These are phyloP conservation scores for Clytia hemisphaerica DNA, from an alignment of 30 jellyfish, hydroid and myxozoan genomes.

Conservation along the genomic window DNA sequence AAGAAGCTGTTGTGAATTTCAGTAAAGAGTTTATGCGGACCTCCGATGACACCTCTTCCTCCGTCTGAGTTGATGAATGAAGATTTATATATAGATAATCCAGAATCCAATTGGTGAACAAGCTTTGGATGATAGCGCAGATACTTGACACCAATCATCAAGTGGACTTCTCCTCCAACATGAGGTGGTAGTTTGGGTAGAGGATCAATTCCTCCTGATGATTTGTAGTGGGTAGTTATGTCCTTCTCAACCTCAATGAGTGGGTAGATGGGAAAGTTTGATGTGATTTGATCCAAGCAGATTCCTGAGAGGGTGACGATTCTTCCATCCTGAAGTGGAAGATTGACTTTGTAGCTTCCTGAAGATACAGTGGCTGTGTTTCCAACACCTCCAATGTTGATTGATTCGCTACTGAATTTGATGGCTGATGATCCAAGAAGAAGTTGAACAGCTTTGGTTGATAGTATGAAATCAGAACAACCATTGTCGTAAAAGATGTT, in stretches of 20 bases:
- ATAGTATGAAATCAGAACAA: background rate
- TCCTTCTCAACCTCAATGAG: background rate
- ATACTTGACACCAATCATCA: constrained; percentile 18
- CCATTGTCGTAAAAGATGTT: background rate
- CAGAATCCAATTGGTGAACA: background rate
- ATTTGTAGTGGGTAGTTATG: background rate
- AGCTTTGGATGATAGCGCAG: background rate
- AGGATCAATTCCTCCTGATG: background rate
- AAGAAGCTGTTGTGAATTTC: no score
- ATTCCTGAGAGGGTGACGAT: background rate
- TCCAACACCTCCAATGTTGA: no score
- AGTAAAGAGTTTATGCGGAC: no score
- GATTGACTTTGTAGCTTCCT: background rate
- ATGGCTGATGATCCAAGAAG: no score
- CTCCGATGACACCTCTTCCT: no score
- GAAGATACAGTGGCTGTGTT: no score
- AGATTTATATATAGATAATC: background rate
- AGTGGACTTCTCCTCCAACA: constrained; percentile 22
- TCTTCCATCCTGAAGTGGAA: background rate
- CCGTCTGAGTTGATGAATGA: no score
- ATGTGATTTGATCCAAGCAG: constrained; percentile 5
- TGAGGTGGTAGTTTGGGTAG: constrained; percentile 9
- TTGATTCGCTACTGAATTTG: no score
- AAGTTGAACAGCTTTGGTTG: no score
- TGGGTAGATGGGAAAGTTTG: background rate